Conservation (phyloP, 2,888 invertebrate genomes). For the Melanchra persicariae region DNA sequence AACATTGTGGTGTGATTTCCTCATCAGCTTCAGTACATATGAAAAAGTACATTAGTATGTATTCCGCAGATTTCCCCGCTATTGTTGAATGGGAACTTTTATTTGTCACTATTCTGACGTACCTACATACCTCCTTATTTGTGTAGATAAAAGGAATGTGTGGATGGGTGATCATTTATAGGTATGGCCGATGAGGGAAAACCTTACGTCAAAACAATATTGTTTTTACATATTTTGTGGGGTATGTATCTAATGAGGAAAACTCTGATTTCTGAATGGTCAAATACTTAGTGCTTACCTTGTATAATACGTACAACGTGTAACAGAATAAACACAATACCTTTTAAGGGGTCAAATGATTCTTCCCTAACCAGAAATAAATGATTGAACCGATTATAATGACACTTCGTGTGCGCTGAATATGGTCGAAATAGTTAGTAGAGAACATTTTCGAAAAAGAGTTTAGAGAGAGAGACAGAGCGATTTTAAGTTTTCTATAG, state of each 20-base stretch:
- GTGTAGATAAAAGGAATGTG: neutral
- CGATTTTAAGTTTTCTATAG: too few relatives aligned
- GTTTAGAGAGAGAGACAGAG: too few relatives aligned
- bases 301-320: too few relatives aligned
- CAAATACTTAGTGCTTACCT: neutral
- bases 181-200: constrained; percentile 16
- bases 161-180: neutral
- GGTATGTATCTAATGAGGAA: neutral
- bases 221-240: neutral
- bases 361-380: too few relatives aligned
- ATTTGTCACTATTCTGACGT: constrained; percentile 14
- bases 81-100: constrained; percentile 33
- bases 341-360: too few relatives aligned
- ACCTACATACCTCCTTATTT: neutral
- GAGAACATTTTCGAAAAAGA: too few relatives aligned
- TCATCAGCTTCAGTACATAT: neutral
- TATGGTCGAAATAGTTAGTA: too few relatives aligned
- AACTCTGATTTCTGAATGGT: neutral
- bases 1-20: constrained; percentile 20
- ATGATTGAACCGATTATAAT: too few relatives aligned
- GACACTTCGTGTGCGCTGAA: too few relatives aligned
- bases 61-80: neutral
- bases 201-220: neutral
- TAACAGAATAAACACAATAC: too few relatives aligned
- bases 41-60: constrained; percentile 15